Evolutionary conservation across 2,113 vertebrate species (phyloP).

Genomic region (Seriola dumerili): DNA sequence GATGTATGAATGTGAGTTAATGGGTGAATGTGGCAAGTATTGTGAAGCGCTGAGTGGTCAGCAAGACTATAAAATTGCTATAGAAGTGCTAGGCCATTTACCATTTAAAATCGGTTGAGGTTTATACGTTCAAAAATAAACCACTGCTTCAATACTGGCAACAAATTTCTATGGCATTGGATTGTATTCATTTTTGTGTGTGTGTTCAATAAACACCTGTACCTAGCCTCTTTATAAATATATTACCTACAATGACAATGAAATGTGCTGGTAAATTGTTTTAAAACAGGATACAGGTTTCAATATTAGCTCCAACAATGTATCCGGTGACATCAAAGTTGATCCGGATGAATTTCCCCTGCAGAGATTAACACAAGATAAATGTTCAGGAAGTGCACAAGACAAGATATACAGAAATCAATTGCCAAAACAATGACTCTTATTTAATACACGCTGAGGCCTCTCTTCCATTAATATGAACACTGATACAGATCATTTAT

Average conservation of each 20-base stretch:
- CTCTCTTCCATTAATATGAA: neutral
- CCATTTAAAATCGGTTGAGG: no score
- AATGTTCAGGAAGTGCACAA: conserved; percentile 28
- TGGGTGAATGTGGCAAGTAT: no score
- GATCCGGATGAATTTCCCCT: conserved; percentile 99
- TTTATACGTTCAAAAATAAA: no score
- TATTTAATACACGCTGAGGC: neutral
- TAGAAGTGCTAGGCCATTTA: no score
- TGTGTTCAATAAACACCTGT: no score
- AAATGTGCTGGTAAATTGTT: neutral
- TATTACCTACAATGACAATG: neutral
- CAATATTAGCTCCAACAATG: conserved; percentile 98
- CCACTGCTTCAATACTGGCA: neutral
- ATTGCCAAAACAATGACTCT: neutral
- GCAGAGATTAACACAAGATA: conserved; percentile 56
- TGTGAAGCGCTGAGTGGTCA: no score
- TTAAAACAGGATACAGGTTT: conserved; percentile 94
- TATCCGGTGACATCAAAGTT: conserved; percentile 99
- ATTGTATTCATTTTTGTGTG: neutral
- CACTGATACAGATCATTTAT: neutral
- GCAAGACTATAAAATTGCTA: no score
- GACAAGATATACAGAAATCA: neutral
- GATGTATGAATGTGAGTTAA: no score
- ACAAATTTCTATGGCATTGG: neutral
- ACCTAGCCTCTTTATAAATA: neutral